Base-by-base conservation (phyloP, 1,140 invertebrate genomes). In the Polypedilum pembai region DNA sequence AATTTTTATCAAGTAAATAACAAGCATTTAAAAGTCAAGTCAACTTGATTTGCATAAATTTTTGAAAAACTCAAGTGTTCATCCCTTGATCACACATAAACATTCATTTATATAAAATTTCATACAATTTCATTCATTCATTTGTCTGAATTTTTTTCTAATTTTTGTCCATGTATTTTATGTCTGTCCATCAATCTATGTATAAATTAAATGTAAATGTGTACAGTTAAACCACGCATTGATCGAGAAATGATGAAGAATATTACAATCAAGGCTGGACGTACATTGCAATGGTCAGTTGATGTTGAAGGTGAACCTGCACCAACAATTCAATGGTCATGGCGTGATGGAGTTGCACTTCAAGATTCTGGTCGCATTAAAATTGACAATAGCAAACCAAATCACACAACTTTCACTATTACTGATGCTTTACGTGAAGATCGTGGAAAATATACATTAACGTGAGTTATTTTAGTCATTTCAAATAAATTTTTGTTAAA, bases 281-380 rank as follows among this genome's bases (percentile, higher is more conserved):
- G 98, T 81, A 87, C 89, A 1, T 91, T 99, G 73, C 93, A 94
- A 82, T 93, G 96, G 79, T 93, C 97, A 81, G 88, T 98, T 7
- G 96, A 98, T 79, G 92, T 98, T 73, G 90, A 89, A 76, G 98
- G 96, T 77, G 95, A 98, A 86, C 96, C 97, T 1, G 89, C 94
- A 77, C 97, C 98, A 76, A 93, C 89, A 76, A 91, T 95, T 75
- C 93, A 89, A 8, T 99, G 97, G 97, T 90, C 90, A 79, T 88
- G 87, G 73, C 86, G 92, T 73, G 91, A 95, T 77, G 89, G 93
- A 80, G 87, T 95, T 74, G 88, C 92, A 40, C 83, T 95, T 0
- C 89, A 90, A 3, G 92, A 88, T 76, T 91, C 92, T 2, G 94
- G 96, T 76, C 88, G 92, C 69, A 92, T 95, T 77, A 92, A 90